Evolutionary conservation across 2,113 vertebrate genomes (phyloP), one percentile per base, ranked within the genome.

Genomic region (Synchiropus splendidus): DNA sequence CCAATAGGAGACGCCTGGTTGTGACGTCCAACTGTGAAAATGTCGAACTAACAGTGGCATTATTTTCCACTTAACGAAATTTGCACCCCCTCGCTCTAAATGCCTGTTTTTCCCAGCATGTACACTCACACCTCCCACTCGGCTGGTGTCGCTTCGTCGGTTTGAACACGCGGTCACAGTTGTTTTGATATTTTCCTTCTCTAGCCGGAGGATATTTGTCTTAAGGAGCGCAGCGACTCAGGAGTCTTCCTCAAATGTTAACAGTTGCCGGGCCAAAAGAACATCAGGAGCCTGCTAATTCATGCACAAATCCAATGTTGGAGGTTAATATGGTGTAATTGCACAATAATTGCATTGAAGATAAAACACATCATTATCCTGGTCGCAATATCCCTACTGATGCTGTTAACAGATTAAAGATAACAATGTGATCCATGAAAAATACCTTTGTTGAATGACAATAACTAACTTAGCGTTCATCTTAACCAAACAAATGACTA

Each of bases 291-390:
- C 50, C 62, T 18, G 46, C 74, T 83, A 82, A 83, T 83, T 75
- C 78, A 70, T 68, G 70, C 53, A 62, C 54, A 59, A 65, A 73
- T 82, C 63, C 57, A 74, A 68, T 75, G 82, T 72, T 67, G 70
- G 76, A 70, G 74, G 79, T 81, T 79, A 77, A 81, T 75, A 80
- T 76, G 73, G 66, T 75, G 70, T 82, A 83, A 83, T 77, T 73
- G 67, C 55, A 52, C 69, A 67, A 74, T 80, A 81, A 82, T 79
- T 81, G 67, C 21, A 8, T 4, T 64, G 67, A 43, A 70, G 79
- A 64, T 58, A 67, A 78, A 58, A 54, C 72, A 51, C 51, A 45
- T 4, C 21, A 8, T 27, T 27, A 5, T 27, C 65, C 67, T 50
- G 34, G 50, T 78, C 69, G 70, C 54, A 64, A 49, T 56, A 44